Evolutionary conservation across 2,113 vertebrate genomes (phyloP).

Genomic region (Paradoxurus hermaphroditus): DNA sequence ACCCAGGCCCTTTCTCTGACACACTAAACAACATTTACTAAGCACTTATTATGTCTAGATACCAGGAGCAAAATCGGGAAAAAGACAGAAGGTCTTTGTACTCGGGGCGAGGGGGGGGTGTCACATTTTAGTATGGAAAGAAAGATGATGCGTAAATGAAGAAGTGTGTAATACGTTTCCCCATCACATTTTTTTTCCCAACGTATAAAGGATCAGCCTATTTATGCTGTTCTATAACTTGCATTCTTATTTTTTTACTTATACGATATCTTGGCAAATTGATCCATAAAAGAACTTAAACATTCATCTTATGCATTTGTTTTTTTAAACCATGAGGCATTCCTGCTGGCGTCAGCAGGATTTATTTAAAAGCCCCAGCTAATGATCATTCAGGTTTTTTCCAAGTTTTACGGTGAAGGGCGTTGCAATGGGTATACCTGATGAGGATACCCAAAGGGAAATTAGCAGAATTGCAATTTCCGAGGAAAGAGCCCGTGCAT

Average conservation of each 20-base stretch:
- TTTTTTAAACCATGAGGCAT: background rate
- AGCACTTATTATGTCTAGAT: background rate
- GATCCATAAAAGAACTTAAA: background rate
- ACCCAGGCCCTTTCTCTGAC: background rate
- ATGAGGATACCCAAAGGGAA: background rate
- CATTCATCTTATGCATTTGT: background rate
- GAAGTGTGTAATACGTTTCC: background rate
- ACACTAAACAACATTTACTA: background rate
- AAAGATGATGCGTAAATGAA: background rate
- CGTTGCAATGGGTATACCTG: background rate
- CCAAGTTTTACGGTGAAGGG: background rate
- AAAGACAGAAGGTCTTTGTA: background rate
- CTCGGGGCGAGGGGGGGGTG: background rate
- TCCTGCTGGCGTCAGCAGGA: background rate
- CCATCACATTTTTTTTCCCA: background rate
- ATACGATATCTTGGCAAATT: background rate
- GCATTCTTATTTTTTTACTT: constrained; percentile 23
- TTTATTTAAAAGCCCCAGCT: background rate
- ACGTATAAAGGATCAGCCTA: background rate
- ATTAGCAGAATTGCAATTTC: background rate
- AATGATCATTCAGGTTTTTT: background rate
- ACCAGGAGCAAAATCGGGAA: background rate
- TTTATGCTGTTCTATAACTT: background rate
- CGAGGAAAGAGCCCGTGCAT: background rate
- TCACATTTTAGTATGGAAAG: background rate